Evolutionary conservation across 30 jellyfish, hydroid and myxozoan species (phyloP).

Genomic region (Aurelia aurita complex sp. Pacific): DNA sequence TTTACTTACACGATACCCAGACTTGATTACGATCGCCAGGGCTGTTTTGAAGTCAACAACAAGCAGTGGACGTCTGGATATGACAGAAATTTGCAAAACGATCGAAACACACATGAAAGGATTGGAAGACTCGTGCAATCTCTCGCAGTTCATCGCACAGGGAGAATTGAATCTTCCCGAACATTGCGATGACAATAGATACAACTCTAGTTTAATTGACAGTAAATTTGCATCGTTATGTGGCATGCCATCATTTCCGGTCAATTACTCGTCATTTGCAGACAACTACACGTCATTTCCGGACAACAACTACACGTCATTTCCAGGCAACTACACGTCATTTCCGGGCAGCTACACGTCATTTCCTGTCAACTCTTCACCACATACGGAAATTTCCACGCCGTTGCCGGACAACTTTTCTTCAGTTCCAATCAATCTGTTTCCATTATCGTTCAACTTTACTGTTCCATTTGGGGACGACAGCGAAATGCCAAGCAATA

Average conservation of each 20-base stretch:
- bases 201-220: background rate
- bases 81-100: slow-evolving; percentile 4
- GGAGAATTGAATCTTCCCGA: background rate
- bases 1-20: slow-evolving; percentile 1
- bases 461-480: background rate
- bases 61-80: background rate
- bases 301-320: background rate
- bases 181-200: background rate
- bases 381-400: too few relatives aligned
- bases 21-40: background rate
- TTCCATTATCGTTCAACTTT: background rate
- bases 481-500: background rate
- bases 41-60: slow-evolving; percentile 3
- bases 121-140: slow-evolving; percentile 5
- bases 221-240: background rate
- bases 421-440: background rate
- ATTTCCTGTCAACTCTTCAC: too few relatives aligned
- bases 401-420: background rate
- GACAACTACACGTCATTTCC: background rate
- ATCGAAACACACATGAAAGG: background rate
- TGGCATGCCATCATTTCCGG: background rate
- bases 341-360: too few relatives aligned
- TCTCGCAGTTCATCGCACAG: background rate
- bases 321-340: too few relatives aligned
- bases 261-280: background rate